phyloP scores from a whole-genome alignment of 2,888 invertebrate species.

The Fragum sueziense region DNA sequence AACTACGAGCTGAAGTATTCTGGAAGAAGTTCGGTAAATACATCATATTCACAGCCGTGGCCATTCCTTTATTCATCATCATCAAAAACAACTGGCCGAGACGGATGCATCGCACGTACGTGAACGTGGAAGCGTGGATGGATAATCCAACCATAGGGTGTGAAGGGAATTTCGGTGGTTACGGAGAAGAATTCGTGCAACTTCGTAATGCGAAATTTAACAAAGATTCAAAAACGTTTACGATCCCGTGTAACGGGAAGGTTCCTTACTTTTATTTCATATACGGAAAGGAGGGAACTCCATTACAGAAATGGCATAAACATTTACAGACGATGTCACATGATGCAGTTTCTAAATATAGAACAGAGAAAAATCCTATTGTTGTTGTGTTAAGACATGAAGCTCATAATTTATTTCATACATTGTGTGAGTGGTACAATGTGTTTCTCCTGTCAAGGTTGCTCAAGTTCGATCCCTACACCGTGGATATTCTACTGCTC shows the following conservation, averaged over 20 bases:
- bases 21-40: not conserved
- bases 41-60: not conserved
- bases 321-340: constrained; percentile 18
- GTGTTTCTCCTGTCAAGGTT: constrained; percentile 45
- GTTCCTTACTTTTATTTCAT: constrained; percentile 35
- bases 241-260: constrained; percentile 42
- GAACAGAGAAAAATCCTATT: constrained; percentile 18
- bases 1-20: not conserved
- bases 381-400: constrained; percentile 52
- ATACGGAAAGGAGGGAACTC: constrained; percentile 49
- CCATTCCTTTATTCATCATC: not conserved
- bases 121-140: constrained; percentile 39
- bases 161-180: constrained; percentile 46
- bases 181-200: constrained; percentile 47
- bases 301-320: constrained; percentile 40
- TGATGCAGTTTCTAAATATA: not conserved
- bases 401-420: constrained; percentile 60
- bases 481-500: constrained; percentile 43
- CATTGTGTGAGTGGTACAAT: constrained; percentile 59
- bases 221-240: constrained; percentile 29
- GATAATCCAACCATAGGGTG: constrained; percentile 35
- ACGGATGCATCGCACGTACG: constrained; percentile 16
- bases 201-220: constrained; percentile 39
- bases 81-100: not conserved
- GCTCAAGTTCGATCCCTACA: constrained; percentile 35